These are phyloP conservation scores for Orycteropus afer DNA, from an alignment of 2,113 vertebrate genomes.

Conservation along the genomic window DNA sequence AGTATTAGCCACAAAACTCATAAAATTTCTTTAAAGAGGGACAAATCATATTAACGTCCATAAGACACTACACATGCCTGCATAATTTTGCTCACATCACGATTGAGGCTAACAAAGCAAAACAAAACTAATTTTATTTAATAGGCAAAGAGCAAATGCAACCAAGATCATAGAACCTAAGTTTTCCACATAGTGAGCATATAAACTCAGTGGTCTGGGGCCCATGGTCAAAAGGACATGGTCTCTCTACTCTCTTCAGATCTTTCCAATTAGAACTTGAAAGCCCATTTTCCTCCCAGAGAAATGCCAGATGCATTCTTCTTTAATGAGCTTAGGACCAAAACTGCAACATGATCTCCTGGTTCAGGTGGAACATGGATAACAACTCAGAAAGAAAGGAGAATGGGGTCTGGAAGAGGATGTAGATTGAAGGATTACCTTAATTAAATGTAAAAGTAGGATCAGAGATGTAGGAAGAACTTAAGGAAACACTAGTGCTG, in stretches of 20 bases:
- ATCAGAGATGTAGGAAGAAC: slow-evolving; percentile 76
- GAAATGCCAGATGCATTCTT: slow-evolving; percentile 83
- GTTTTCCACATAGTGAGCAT: slow-evolving; percentile 37
- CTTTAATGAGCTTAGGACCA: slow-evolving; percentile 80
- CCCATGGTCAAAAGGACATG: slow-evolving; percentile 66
- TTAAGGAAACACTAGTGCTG: slow-evolving; percentile 72
- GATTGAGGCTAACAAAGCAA: not conserved
- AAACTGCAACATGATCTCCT: slow-evolving; percentile 79
- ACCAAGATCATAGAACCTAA: not conserved
- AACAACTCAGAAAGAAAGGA: slow-evolving; percentile 76
- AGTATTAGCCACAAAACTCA: not conserved
- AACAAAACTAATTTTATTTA: slow-evolving; percentile 11
- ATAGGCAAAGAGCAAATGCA: slow-evolving; percentile 33
- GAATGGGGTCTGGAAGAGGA: slow-evolving; percentile 77
- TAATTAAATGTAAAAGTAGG: slow-evolving; percentile 83
- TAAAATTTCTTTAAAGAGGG: not conserved
- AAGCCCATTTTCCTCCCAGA: slow-evolving; percentile 79
- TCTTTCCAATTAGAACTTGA: slow-evolving; percentile 83
- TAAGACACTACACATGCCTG: not conserved
- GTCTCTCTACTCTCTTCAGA: slow-evolving; percentile 71
- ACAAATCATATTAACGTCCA: not conserved
- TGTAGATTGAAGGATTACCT: slow-evolving; percentile 81
- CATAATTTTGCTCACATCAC: slow-evolving; percentile 29
- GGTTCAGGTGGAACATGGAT: slow-evolving; percentile 80
- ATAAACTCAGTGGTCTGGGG: slow-evolving; percentile 52